Evolutionary conservation across 2,888 invertebrate genomes (phyloP), one percentile per base, ranked within the genome.

Genomic region (Diachrysia chrysitis): DNA sequence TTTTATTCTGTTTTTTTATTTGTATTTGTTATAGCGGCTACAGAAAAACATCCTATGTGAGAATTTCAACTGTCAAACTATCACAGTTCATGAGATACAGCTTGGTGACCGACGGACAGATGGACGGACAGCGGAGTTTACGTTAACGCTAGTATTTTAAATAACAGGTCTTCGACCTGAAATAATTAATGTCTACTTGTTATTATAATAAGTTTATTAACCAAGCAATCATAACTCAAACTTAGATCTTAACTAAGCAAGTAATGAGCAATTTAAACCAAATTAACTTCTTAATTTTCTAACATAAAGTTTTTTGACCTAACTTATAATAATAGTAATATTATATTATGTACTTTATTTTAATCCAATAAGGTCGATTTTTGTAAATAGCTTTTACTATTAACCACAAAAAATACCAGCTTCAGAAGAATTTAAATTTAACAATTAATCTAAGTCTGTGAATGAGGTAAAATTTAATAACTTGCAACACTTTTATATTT

Each of bases 361-460:
- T 16, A 16, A 4, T 2, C 14, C 0, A 2, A 14, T 37, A 37
- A 37, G 16, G 37, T 37, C 1, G 37, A 0, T 37, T 14, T 37
- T 16, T 16, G 37, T 37, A 37, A 16, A 2, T 14, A 14, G 4
- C n/a, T n/a, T n/a, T 1, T 37, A 37, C 4, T 14, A 3, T 4
- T 37, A 4, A 16, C 14, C 37, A 37, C 37, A 14, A 37, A 48
- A 46, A 48, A 37, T 37, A 37, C 4, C 16, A 16, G 0, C 68
- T 67, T 63, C 42, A 65, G 69, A 57, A 35, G 65, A 75, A 65
- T 68, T 68, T 21, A 54, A 54, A 56, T 42, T 48, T 37, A 74
- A 48, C 35, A 51, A 71, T 64, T 48, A 67, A 62, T 71, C 56
- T 35, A 14, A 53, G 5, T 51, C 58, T 46, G 9, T 9, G 9